Conservation (phyloP, 2,888 invertebrate genomes). For the Eurois occulta region DNA sequence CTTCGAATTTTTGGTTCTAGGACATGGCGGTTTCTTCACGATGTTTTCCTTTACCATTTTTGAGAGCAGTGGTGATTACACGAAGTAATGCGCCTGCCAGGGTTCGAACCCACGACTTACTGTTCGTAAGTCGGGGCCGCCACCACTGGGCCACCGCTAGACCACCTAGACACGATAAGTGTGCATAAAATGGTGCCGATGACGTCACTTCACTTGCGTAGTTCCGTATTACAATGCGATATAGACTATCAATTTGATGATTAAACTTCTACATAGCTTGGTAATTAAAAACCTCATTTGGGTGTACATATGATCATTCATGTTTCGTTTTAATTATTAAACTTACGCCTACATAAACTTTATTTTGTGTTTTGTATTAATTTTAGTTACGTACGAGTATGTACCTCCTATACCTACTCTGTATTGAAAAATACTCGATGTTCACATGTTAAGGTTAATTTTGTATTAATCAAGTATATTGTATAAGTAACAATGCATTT, state of each 20-base stretch:
- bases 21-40: too few relatives aligned
- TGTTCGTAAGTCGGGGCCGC: too few relatives aligned
- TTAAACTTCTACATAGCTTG: conserved; percentile 32
- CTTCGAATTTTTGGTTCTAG: too few relatives aligned
- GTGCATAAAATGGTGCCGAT: conserved; percentile 41
- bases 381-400: not conserved
- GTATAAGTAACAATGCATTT: not conserved
- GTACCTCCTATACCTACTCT: too few relatives aligned
- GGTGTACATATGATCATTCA: conserved; percentile 40
- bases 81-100: too few relatives aligned
- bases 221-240: conserved; percentile 24
- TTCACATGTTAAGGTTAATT: not conserved
- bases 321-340: conserved; percentile 36
- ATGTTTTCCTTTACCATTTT: too few relatives aligned
- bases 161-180: conserved; percentile 10
- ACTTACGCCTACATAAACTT: not conserved
- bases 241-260: conserved; percentile 50
- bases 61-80: too few relatives aligned
- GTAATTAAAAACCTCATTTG: conserved; percentile 33
- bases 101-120: too few relatives aligned
- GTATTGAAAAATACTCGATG: not conserved
- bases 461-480: not conserved
- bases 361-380: conserved; percentile 9
- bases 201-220: conserved; percentile 36
- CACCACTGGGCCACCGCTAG: too few relatives aligned